phyloP scores from a whole-genome alignment of 2,888 invertebrate species.

The Ommatoiulus sabulosus region DNA sequence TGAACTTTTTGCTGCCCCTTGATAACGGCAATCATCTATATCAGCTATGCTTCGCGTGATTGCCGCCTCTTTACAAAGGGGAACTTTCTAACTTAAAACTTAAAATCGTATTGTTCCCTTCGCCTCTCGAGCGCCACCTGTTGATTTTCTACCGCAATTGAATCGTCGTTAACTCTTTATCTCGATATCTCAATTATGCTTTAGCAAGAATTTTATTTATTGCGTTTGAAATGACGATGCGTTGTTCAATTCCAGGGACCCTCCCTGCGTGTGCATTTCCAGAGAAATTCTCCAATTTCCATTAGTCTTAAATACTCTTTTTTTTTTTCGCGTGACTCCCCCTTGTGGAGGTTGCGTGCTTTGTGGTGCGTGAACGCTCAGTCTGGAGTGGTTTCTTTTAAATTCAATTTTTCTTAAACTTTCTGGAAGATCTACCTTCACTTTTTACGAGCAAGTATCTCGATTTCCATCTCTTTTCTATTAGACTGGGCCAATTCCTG shows the following conservation, averaged over 20 bases:
- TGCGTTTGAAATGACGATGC: background rate
- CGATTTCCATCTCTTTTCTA: constrained; percentile 3
- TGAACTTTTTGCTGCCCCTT: background rate
- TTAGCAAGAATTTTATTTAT: background rate
- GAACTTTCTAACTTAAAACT: too few species aligned
- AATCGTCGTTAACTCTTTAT: background rate
- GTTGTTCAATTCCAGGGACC: background rate
- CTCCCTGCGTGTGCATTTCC: background rate
- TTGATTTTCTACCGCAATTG: background rate
- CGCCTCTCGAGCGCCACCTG: background rate
- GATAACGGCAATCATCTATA: background rate
- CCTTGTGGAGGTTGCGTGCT: background rate
- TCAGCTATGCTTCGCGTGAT: background rate
- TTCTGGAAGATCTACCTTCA: background rate
- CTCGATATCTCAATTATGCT: background rate
- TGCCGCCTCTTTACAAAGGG: background rate
- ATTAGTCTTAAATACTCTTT: constrained; percentile 18
- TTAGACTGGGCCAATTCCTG: background rate
- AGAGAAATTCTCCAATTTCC: constrained; percentile 15
- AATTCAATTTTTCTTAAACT: background rate
- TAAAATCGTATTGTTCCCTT: too few species aligned
- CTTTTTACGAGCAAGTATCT: background rate
- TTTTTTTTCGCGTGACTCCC: background rate
- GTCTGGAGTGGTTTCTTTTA: background rate
- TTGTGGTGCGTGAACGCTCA: background rate